Evolutionary conservation across 2,888 invertebrate species (phyloP), one percentile per base, ranked within the genome.

Genomic region (Chrysomela aeneicollis): DNA sequence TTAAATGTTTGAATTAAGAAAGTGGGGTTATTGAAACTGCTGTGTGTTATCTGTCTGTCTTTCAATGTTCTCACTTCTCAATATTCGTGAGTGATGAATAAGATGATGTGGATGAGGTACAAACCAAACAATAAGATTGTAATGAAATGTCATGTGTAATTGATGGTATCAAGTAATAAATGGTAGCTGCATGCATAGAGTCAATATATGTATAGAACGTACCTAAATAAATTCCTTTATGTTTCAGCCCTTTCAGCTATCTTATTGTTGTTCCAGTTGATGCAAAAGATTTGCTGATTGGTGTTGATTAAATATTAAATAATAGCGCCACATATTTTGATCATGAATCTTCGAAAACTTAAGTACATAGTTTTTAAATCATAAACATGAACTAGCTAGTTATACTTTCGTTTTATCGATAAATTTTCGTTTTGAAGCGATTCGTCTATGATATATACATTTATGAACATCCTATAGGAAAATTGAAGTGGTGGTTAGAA

Each of bases 1-100:
- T n/a, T n/a, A n/a, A n/a, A n/a, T n/a, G n/a, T n/a, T n/a, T 5
- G 6, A 6, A 26, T 6, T 6, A 5, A 42, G 15, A 42, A 3
- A 42, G 42, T 42, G 42, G 42, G 42, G 42, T 42, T 15, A 42
- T 61, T 61, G 53, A 26, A 49, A 52, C 58, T 66, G 58, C 63
- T 53, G 50, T 63, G 75, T 75, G 62, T 61, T 66, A 68, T 75
- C 77, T 77, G 76, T 77, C 77, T 77, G 77, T 76, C 77, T 76
- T 77, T 74, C 76, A 71, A 61, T 70, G 70, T 70, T 59, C 37
- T 17, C 37, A 37, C 37, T 51, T 49, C 68, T 71, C 70, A 72
- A 65, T 68, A 66, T 63, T 37, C 69, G 64, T 62, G 66, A 61
- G 65, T 60, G 65, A 65, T 61, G 62, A 67, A 67, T 69, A 55